These are phyloP conservation scores for Thripadectes ignobilis DNA, from an alignment of 2,797 vertebrate species.

Conservation along the genomic window DNA sequence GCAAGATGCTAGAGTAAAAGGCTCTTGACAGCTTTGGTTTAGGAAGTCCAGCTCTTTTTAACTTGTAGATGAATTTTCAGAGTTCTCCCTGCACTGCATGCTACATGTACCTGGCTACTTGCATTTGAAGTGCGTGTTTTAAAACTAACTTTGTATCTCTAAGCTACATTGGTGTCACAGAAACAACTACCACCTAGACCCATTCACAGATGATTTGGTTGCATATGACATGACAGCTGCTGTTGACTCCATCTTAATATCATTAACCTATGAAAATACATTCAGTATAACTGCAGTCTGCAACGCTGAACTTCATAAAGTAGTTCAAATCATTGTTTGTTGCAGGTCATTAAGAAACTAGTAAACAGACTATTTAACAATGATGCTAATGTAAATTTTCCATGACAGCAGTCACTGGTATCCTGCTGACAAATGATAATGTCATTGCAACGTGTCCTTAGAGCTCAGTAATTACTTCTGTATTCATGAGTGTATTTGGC, in stretches of 20 bases:
- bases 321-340: conserved; percentile 64
- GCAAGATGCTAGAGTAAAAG: neutral
- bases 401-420: conserved; percentile 61
- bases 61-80: neutral
- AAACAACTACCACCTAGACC: neutral
- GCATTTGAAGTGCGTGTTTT: neutral
- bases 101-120: neutral
- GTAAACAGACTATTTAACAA: conserved; percentile 62
- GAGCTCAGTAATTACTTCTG: conserved; percentile 60
- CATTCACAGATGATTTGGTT: neutral
- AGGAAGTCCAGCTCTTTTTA: neutral
- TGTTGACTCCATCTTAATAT: conserved; percentile 19
- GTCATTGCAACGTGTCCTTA: conserved; percentile 39
- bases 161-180: neutral
- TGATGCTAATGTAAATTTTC: conserved; percentile 69
- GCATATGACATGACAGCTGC: neutral
- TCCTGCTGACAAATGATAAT: conserved; percentile 64
- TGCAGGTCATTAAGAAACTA: conserved; percentile 67
- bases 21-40: neutral
- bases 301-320: conserved; percentile 13
- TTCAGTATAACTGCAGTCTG: neutral
- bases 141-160: neutral
- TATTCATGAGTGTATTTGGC: conserved; percentile 33
- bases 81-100: neutral
- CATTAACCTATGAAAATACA: conserved; percentile 43